These are phyloP conservation scores for Drosophila pallidifrons DNA, from an alignment of 1,140 invertebrate species.

Conservation along the genomic window DNA sequence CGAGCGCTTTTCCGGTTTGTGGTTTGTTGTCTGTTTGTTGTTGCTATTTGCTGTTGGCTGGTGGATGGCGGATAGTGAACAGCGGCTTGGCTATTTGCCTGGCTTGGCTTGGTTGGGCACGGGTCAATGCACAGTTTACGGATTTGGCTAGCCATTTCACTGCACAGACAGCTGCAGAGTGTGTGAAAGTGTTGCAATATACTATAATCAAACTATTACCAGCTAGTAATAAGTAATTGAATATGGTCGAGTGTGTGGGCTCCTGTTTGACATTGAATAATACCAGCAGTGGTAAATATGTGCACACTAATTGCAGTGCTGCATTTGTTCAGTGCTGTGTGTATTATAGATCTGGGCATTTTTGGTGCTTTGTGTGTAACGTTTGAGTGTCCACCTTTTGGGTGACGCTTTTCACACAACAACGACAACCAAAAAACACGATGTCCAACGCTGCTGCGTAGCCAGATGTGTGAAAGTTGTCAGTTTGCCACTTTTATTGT, in stretches of 20 bases:
- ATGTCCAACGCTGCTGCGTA: conserved; percentile 22
- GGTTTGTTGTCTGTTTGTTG: conserved; percentile 21
- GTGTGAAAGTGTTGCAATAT: conserved; percentile 79
- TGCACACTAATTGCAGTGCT: conserved; percentile 8
- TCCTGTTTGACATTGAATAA: conserved; percentile 74
- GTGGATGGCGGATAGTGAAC: conserved; percentile 9
- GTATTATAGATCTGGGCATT: conserved; percentile 47
- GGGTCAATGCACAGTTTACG: conserved; percentile 82
- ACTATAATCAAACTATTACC: conserved; percentile 27
- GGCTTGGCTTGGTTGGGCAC: conserved; percentile 33
- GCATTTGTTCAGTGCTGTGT: not conserved
- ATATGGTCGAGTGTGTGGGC: conserved; percentile 34
- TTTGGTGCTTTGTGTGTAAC: conserved; percentile 24
- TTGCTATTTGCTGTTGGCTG: not conserved
- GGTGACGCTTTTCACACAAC: conserved; percentile 38
- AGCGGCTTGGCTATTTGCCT: conserved; percentile 32
- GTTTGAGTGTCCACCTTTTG: conserved; percentile 1
- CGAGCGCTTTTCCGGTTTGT: conserved; percentile 62
- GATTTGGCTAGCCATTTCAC: conserved; percentile 75
- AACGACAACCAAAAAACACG: too few species aligned
- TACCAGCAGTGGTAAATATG: conserved; percentile 49
- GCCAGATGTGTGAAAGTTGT: conserved; percentile 79
- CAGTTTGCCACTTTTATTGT: conserved; percentile 77
- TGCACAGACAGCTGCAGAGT: conserved; percentile 39
- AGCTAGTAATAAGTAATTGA: conserved; percentile 51